Conservation (phyloP, 2,113 vertebrate species). For the Anseranas semipalmata region DNA sequence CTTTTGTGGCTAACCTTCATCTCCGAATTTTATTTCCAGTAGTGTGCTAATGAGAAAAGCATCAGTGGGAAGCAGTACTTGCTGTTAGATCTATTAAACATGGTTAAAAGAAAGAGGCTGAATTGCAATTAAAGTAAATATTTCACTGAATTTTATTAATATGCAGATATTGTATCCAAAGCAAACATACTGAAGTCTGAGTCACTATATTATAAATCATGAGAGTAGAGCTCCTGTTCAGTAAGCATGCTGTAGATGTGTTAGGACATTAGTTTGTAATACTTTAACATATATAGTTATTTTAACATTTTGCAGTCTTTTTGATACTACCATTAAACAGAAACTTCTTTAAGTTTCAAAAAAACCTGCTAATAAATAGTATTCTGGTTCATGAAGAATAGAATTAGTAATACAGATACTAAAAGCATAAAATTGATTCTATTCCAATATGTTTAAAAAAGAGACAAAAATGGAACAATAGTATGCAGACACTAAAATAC, state of each 20-base stretch:
- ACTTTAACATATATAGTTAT: background rate
- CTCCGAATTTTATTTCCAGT: constrained; percentile 5
- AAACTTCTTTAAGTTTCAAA: background rate
- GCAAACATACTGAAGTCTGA: background rate
- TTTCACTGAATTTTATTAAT: constrained; percentile 37
- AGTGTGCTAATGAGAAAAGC: constrained; percentile 17
- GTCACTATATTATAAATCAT: background rate
- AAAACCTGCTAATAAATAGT: background rate
- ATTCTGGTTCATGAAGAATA: background rate
- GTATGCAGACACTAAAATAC: background rate
- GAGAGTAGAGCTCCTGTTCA: background rate
- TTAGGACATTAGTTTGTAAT: background rate
- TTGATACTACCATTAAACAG: background rate
- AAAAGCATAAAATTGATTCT: background rate
- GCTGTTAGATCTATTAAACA: constrained; percentile 26
- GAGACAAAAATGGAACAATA: background rate
- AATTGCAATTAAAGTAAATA: constrained; percentile 58
- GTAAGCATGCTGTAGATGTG: background rate
- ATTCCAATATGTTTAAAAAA: background rate
- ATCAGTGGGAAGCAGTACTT: constrained; percentile 17
- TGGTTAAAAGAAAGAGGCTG: constrained; percentile 46
- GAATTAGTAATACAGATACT: background rate
- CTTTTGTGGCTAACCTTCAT: background rate
- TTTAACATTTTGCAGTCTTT: background rate
- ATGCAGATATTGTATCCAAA: constrained; percentile 6